Evolutionary conservation across 2,888 invertebrate genomes (phyloP).

Genomic region (Miltochrista miniata): DNA sequence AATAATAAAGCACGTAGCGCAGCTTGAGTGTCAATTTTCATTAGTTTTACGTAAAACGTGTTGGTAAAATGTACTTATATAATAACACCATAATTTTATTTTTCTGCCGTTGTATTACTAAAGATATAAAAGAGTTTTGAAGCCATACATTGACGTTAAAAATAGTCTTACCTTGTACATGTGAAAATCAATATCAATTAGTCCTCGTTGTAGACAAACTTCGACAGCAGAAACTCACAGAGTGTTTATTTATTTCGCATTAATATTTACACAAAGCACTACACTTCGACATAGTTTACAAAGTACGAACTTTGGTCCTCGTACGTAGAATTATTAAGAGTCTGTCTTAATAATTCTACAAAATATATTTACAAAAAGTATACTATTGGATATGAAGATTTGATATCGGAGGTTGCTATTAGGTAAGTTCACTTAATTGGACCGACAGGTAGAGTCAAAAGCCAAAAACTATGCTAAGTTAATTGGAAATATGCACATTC

Average conservation of each 20-base stretch:
- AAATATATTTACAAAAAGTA: constrained; percentile 36
- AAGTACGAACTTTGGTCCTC: constrained; percentile 60
- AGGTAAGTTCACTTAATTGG: constrained; percentile 78
- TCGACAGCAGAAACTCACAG: constrained; percentile 21
- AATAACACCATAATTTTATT: too few species aligned
- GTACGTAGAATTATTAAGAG: too few species aligned
- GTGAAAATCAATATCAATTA: constrained; percentile 57
- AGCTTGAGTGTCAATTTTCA: constrained; percentile 20
- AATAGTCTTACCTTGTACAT: constrained; percentile 53
- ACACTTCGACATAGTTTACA: constrained; percentile 37
- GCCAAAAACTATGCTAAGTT: constrained; percentile 25
- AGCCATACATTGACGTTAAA: constrained; percentile 19
- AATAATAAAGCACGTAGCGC: constrained; percentile 19
- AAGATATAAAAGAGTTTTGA: constrained; percentile 4
- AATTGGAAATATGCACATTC: constrained; percentile 37
- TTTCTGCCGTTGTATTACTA: too few species aligned
- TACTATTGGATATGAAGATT: constrained; percentile 45
- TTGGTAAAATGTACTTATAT: not conserved
- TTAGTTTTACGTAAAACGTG: constrained; percentile 23
- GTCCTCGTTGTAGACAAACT: constrained; percentile 49
- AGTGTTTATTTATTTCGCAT: constrained; percentile 41
- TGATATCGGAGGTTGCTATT: constrained; percentile 63
- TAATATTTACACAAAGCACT: constrained; percentile 60
- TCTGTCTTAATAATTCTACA: constrained; percentile 25
- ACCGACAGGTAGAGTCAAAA: constrained; percentile 54